phyloP scores from a whole-genome alignment of 2,797 vertebrate species.

The Halcyon leucocephala region DNA sequence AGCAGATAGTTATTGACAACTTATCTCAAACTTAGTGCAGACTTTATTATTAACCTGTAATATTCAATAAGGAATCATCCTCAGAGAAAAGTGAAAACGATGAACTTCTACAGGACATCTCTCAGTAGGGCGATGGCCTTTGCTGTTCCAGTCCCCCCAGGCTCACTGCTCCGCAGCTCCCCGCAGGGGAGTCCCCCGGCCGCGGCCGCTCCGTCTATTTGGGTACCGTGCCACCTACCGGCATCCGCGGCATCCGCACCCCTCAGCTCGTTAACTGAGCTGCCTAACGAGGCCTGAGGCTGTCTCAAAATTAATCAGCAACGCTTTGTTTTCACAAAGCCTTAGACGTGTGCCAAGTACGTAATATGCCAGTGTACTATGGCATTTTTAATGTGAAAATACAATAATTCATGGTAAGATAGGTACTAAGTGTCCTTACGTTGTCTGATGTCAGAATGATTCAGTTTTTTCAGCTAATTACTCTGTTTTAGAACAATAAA shows the following conservation, averaged over 20 bases:
- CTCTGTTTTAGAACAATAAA: background rate
- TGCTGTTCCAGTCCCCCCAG: accelerated
- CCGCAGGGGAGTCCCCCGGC: too few species aligned
- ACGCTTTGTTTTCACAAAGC: background rate
- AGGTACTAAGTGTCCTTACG: background rate
- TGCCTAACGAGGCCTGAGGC: background rate
- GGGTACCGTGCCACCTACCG: slow-evolving; percentile 78
- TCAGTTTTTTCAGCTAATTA: background rate
- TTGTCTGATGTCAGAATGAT: background rate
- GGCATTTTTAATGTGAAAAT: background rate
- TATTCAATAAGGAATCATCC: background rate
- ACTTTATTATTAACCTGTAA: background rate
- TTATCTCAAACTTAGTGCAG: background rate
- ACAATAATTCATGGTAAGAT: accelerated
- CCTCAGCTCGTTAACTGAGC: background rate
- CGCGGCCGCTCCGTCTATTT: background rate
- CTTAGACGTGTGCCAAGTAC: accelerated
- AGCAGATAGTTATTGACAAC: background rate
- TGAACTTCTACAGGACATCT: too few species aligned
- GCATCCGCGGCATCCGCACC: slow-evolving; percentile 2
- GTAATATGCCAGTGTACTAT: accelerated
- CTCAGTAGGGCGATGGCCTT: accelerated
- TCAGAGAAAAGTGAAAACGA: too few species aligned
- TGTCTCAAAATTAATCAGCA: background rate
- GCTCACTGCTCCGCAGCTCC: too few species aligned